Percentiles rank a stretch among this genome's conserved stretches.
Evolutionary conservation across 2,888 invertebrate species (phyloP).

Genomic region (Thereva nobilitata): DNA sequence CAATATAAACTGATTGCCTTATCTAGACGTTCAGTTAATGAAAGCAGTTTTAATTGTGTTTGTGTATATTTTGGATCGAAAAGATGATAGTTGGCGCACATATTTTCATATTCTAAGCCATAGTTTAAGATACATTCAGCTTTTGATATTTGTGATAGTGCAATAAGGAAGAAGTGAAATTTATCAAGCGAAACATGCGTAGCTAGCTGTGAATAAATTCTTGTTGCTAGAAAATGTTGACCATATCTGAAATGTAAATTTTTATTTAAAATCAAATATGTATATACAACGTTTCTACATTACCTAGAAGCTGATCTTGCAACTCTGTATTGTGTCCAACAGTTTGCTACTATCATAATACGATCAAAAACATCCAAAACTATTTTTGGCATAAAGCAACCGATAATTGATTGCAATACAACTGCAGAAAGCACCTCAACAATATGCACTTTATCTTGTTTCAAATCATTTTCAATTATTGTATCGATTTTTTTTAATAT

Average conservation of each 20-base stretch:
- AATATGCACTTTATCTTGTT: slow-evolving; percentile 60
- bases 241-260: slow-evolving; percentile 64
- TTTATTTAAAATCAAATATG: neutral
- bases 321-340: slow-evolving; percentile 86
- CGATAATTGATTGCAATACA: slow-evolving; percentile 78
- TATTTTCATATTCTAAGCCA: slow-evolving; percentile 59
- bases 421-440: slow-evolving; percentile 80
- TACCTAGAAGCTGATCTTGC: slow-evolving; percentile 80
- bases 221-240: slow-evolving; percentile 73
- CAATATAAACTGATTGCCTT: slow-evolving; percentile 66
- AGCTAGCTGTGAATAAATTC: slow-evolving; percentile 66
- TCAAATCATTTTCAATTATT: slow-evolving; percentile 49
- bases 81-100: slow-evolving; percentile 52
- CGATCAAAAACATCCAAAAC: slow-evolving; percentile 64
- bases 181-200: slow-evolving; percentile 82
- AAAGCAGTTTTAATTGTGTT: slow-evolving; percentile 50
- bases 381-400: slow-evolving; percentile 68
- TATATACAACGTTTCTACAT: slow-evolving; percentile 54
- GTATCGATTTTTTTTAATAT: slow-evolving; percentile 54
- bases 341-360: slow-evolving; percentile 65
- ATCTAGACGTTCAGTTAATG: slow-evolving; percentile 60
- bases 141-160: slow-evolving; percentile 74
- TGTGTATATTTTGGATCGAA: slow-evolving; percentile 50
- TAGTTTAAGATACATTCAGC: slow-evolving; percentile 71
- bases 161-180: slow-evolving; percentile 84